phyloP scores from a whole-genome alignment of 2,113 vertebrate genomes.

The Paramormyrops kingsleyae region DNA sequence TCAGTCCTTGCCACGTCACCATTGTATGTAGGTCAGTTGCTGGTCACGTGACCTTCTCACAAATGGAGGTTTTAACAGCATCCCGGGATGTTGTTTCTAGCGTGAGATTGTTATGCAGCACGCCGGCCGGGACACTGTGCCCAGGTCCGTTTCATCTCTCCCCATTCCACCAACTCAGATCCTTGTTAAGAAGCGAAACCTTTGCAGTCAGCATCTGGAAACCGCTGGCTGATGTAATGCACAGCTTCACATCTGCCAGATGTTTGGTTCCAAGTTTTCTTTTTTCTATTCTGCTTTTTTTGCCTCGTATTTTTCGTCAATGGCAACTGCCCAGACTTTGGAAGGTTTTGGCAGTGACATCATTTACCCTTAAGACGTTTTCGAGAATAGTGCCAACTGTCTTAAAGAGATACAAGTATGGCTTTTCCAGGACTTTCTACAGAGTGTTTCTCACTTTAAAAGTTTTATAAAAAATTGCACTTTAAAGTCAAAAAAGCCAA shows the following conservation, averaged over 20 bases:
- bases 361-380: slow-evolving; percentile 36
- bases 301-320: slow-evolving; percentile 28
- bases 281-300: slow-evolving; percentile 19
- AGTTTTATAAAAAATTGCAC: slow-evolving; percentile 15
- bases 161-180: slow-evolving; percentile 29
- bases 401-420: slow-evolving; percentile 33
- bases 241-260: slow-evolving; percentile 35
- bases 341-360: slow-evolving; percentile 55
- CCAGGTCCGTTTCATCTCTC: background rate
- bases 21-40: background rate
- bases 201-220: slow-evolving; percentile 52
- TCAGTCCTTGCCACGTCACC: background rate
- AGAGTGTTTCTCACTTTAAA: background rate
- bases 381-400: slow-evolving; percentile 20
- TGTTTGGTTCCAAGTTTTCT: slow-evolving; percentile 30
- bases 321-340: slow-evolving; percentile 50
- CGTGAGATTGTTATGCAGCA: slow-evolving; percentile 35
- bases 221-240: slow-evolving; percentile 46
- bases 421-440: background rate
- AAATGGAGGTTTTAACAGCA: background rate
- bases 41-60: background rate
- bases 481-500: slow-evolving; percentile 9
- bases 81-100: background rate
- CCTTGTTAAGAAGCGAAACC: slow-evolving; percentile 45
- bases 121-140: slow-evolving; percentile 44